Evolutionary conservation across 2,888 invertebrate genomes (phyloP).

Genomic region (Ochropacha duplaris): DNA sequence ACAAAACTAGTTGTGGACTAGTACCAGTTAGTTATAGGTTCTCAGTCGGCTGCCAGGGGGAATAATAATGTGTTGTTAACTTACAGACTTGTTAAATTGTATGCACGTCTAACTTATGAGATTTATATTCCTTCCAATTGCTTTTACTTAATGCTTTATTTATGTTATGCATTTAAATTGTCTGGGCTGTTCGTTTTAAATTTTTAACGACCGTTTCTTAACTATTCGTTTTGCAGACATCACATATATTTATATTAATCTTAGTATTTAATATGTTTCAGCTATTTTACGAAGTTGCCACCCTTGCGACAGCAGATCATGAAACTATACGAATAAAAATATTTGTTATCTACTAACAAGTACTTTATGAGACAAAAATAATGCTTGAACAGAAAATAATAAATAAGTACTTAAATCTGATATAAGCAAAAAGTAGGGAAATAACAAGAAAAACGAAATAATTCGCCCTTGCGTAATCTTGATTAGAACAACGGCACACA

Average conservation of each 20-base stretch:
- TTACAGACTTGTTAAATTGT: constrained; percentile 54
- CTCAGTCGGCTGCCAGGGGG: constrained; percentile 35
- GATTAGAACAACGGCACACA: constrained; percentile 70
- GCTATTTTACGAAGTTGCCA: no score
- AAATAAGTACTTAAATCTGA: constrained; percentile 10
- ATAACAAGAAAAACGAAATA: constrained; percentile 41
- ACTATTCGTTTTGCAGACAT: background rate
- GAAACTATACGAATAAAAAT: background rate
- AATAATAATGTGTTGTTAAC: constrained; percentile 52
- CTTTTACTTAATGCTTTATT: constrained; percentile 47
- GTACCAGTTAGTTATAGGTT: constrained; percentile 17
- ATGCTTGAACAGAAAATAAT: background rate
- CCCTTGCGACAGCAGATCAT: no score
- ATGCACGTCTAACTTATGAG: constrained; percentile 52
- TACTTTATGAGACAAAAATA: background rate
- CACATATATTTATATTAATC: background rate
- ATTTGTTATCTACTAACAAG: background rate
- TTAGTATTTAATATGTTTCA: background rate
- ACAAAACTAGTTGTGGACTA: constrained; percentile 12
- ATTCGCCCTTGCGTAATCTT: constrained; percentile 54
- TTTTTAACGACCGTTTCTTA: background rate
- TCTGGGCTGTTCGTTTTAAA: background rate
- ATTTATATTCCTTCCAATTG: constrained; percentile 51
- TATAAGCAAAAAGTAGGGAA: constrained; percentile 30
- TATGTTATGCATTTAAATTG: constrained; percentile 16